phyloP scores from a whole-genome alignment of 53 echinoderm and acorn worm genomes.

The Luidia sarsii region DNA sequence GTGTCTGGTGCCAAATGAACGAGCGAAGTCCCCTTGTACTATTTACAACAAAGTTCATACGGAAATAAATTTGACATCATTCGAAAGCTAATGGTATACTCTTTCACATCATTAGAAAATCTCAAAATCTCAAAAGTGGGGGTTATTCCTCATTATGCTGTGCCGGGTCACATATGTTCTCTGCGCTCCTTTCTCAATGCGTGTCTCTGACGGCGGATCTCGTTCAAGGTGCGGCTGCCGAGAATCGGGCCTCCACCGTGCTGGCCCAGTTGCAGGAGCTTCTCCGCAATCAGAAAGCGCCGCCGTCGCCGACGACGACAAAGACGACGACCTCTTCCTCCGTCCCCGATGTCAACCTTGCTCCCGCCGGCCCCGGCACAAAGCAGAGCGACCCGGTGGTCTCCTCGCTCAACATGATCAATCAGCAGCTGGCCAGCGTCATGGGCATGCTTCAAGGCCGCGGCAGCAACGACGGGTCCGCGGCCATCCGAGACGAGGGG shows the following conservation, averaged over 20 bases:
- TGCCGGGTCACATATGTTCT: too few species aligned
- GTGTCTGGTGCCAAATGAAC: too few species aligned
- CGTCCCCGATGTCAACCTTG: conserved; percentile 15
- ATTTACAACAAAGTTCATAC: too few species aligned
- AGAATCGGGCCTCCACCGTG: conserved; percentile 42
- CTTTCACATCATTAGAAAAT: too few species aligned
- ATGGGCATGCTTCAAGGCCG: conserved; percentile 74
- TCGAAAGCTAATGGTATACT: too few species aligned
- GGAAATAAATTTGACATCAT: too few species aligned
- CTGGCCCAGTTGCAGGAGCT: conserved; percentile 42
- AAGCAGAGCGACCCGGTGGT: neutral
- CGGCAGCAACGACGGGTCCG: neutral
- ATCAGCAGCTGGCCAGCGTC: conserved; percentile 81
- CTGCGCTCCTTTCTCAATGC: too few species aligned
- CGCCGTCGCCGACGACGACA: neutral
- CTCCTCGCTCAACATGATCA: conserved; percentile 75
- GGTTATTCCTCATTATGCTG: too few species aligned
- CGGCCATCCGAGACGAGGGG: neutral
- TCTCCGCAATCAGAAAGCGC: conserved; percentile 11
- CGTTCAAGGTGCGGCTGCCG: conserved; percentile 9
- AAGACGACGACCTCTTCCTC: neutral
- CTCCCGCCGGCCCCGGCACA: neutral
- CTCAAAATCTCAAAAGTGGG: too few species aligned
- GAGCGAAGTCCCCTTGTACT: too few species aligned
- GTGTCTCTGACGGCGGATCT: too few species aligned